Base-by-base conservation (phyloP, 2,113 vertebrate genomes). In the Hydrochoerus hydrochaeris region DNA sequence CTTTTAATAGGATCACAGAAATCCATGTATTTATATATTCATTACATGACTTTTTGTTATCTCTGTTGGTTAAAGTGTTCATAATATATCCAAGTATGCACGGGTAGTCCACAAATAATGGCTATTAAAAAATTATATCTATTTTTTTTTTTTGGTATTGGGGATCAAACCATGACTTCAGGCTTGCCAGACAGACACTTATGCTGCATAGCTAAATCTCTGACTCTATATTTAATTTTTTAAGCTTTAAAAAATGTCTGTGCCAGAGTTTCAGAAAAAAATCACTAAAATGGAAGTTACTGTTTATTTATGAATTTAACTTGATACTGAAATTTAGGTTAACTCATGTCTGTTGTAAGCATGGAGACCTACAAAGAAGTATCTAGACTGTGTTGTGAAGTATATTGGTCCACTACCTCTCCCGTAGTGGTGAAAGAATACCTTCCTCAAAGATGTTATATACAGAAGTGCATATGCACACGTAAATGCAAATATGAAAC, bases 261-360 rank as follows among this genome's bases (percentile, higher is more conserved):
- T 71, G 67, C 63, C 32, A n/a, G 0, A 73, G n/a, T 95, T 90
- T 3, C 62, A 95, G 54, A 84, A 46, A 41, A 52, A 85, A 38
- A 92, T 86, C 26, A 94, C 63, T 71, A 46, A 77, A 71, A 46
- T 90, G 35, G 20, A 90, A 88, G 67, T 75, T 82, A 52, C 49
- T 75, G 73, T 52, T 81, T 28, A 73, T 26, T 63, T 88, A 46
- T 22, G 32, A 80, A 84, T 69, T 91, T 44, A 78, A 83, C n/a
- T 88, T 69, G 22, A 87, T 35, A 17, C 77, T 82, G 32, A 91
- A 71, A 94, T 94, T 54, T 78, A 63, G 52, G 3, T 85, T 80
- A 20, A 4, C 71, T 52, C 16, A 28, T 60, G 4, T 82, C 24
- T 73, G 0, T 86, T 46, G 52, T 54, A 63, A 94, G 28, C n/a